Conservation (phyloP, 2,888 invertebrate genomes). For the Synanthedon myopaeformis region DNA sequence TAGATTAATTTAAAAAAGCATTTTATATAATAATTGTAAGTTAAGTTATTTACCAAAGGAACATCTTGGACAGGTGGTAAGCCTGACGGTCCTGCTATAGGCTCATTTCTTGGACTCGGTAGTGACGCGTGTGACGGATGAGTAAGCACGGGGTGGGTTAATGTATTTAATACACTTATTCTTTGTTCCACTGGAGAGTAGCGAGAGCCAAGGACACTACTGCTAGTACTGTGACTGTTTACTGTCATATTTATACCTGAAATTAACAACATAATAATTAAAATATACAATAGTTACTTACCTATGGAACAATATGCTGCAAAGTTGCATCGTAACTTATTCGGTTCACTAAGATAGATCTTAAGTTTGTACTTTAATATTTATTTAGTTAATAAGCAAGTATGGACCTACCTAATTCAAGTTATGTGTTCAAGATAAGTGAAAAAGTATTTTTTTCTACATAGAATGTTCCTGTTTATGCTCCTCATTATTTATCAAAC, state of each 20-base stretch:
- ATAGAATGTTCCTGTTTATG: no score
- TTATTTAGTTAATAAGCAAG: no score
- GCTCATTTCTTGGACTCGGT: slow-evolving; percentile 77
- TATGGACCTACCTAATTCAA: no score
- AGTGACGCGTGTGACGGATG: slow-evolving; percentile 52
- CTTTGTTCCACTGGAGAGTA: slow-evolving; percentile 58
- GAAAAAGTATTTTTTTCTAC: no score
- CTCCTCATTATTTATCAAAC: no score
- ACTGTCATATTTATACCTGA: slow-evolving; percentile 74
- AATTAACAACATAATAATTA: slow-evolving; percentile 15
- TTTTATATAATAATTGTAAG: not conserved
- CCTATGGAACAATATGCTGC: not conserved
- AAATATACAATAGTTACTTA: not conserved
- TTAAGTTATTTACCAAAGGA: slow-evolving; percentile 78
- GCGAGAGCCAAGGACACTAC: slow-evolving; percentile 39
- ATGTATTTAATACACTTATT: slow-evolving; percentile 48
- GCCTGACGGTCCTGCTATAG: slow-evolving; percentile 85
- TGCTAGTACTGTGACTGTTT: slow-evolving; percentile 63
- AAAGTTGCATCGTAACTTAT: no score
- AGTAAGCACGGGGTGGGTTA: slow-evolving; percentile 47
- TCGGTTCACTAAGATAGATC: no score
- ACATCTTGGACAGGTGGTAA: slow-evolving; percentile 90
- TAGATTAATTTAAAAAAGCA: no score
- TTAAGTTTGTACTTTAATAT: no score
- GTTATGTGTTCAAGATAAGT: no score